A percentile compares a stretch with the other conserved stretches of the same genome.
Evolutionary conservation across 2,113 vertebrate genomes (phyloP).

Genomic region (Toxotes jaculatrix): DNA sequence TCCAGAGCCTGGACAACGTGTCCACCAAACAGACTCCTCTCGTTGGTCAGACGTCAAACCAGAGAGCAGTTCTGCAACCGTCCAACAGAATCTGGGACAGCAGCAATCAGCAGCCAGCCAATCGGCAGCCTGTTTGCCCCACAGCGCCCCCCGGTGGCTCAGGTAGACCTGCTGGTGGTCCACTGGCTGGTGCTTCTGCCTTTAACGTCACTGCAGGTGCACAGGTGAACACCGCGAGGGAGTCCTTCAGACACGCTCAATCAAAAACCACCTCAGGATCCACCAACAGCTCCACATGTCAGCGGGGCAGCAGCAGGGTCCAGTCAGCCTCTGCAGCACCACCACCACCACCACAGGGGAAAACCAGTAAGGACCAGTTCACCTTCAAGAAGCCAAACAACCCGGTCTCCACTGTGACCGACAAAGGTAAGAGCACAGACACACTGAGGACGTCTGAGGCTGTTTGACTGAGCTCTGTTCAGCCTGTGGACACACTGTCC

Average conservation of each 20-base stretch:
- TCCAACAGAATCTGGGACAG: constrained; percentile 1
- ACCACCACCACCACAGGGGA: neutral
- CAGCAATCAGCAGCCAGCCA: neutral
- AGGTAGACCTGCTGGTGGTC: neutral
- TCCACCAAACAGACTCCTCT: neutral
- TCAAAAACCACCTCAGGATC: constrained; percentile 46
- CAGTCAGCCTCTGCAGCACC: neutral
- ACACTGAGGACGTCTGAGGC: neutral
- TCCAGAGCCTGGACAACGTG: neutral
- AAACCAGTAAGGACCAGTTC: constrained; percentile 41
- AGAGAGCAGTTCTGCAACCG: neutral
- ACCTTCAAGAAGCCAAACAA: constrained; percentile 79
- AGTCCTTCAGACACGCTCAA: constrained; percentile 65
- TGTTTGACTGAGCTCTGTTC: no score
- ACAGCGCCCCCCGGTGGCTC: neutral
- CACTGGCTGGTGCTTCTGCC: neutral
- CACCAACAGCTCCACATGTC: neutral
- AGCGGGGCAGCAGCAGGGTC: constrained; percentile 3
- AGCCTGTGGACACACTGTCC: no score
- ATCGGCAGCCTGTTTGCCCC: neutral
- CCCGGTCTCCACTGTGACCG: constrained; percentile 25
- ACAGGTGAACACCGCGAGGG: constrained; percentile 6
- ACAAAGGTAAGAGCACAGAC: constrained; percentile 76
- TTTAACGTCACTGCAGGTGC: neutral
- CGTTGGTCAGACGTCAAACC: neutral